Evolutionary conservation across 2,888 invertebrate species (phyloP), one percentile per base, ranked within the genome.

Genomic region (Himalopsyche anomala): DNA sequence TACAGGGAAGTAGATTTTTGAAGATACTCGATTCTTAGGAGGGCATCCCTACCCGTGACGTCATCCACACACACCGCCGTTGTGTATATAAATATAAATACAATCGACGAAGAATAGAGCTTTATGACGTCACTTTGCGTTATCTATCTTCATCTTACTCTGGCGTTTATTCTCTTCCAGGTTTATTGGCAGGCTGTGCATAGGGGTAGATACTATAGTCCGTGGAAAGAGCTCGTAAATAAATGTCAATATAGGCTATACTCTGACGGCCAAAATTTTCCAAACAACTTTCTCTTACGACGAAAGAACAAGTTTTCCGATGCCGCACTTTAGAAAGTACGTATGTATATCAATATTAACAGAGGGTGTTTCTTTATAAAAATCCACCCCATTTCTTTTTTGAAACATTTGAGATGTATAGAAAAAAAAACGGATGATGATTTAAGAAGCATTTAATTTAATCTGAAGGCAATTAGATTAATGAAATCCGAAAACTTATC

Each of bases 211-310:
- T 28, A 62, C 62, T 19, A 19, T 62, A n/a, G 62, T 62, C 62
- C 62, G 19, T 19, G 62, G 28, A 62, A 62, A 28, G 11, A 9
- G 19, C 28, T 19, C 62, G 62, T 62, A 62, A 62, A 62, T 62
- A 62, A 62, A 62, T 62, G 62, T 62, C 62, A 62, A 62, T 62
- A 62, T 62, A 62, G 28, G 28, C n/a, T n/a, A 19, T n/a, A 62
- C 62, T 62, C 9, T 19, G 51, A 62, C 62, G 62, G 9, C 28
- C 19, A 15, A n/a, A 56, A 28, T 62, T 62, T 62, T 11, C n/a
- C 62, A 9, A 62, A 62, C 62, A 62, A 62, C 62, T 62, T 62
- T 62, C 6, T 11, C 28, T 2, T 5, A 19, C 6, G 3, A 8
- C 62, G 62, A 42, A 42, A 5, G 55, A 62, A 12, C 11, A 62